Conservation (phyloP, 2,888 invertebrate genomes). For the Priocnemis perturbator region DNA sequence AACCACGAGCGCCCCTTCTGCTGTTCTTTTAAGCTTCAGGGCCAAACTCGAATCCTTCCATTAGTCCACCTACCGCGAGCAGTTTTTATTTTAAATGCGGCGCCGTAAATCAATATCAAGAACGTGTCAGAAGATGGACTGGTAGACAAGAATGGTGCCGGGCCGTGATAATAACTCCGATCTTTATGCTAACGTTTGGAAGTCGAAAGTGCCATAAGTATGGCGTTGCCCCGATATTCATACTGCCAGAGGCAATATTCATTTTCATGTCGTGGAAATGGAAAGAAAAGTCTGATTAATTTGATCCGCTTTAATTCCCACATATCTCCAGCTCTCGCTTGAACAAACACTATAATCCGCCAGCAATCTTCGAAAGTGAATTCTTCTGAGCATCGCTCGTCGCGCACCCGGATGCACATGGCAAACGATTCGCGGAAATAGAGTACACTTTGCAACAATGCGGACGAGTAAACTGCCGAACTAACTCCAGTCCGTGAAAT, state of each 20-base stretch:
- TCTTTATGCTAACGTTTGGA: too few species aligned
- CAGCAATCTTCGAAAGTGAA: conserved; percentile 50
- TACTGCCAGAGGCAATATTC: background rate
- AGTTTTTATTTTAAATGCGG: conserved; percentile 21
- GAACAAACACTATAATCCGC: conserved; percentile 42
- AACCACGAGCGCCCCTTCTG: conserved; percentile 44
- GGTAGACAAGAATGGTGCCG: background rate
- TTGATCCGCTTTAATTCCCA: too few species aligned
- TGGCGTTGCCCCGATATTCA: background rate
- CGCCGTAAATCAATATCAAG: conserved; percentile 16
- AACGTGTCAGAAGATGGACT: conserved; percentile 8
- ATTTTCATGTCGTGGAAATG: too few species aligned
- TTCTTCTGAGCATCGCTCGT: conserved; percentile 20
- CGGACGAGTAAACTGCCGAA: conserved; percentile 26
- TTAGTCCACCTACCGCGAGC: conserved; percentile 47
- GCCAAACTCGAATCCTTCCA: conserved; percentile 48
- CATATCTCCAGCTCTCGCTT: background rate
- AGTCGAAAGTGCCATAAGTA: background rate
- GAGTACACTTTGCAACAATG: too few species aligned
- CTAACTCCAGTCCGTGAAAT: conserved; percentile 24
- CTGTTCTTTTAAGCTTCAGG: conserved; percentile 55
- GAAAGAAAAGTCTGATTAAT: too few species aligned
- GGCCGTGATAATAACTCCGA: background rate
- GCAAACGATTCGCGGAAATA: too few species aligned
- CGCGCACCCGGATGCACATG: conserved; percentile 7